Conservation (phyloP, 2,888 invertebrate species). For the Lissonota sp. region DNA sequence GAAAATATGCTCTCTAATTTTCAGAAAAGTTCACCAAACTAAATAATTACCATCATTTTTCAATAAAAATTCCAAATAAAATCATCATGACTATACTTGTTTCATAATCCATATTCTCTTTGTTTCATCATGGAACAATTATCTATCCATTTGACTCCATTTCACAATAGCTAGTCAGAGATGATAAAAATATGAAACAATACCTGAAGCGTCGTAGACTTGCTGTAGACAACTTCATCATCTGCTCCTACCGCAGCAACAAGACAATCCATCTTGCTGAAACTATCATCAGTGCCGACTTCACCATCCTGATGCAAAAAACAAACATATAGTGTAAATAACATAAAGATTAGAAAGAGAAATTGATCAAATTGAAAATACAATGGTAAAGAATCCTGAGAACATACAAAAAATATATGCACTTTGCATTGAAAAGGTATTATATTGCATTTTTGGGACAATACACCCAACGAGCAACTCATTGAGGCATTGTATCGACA, state of each 20-base stretch:
- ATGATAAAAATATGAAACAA: not conserved
- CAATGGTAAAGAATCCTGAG: not conserved
- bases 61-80: too few relatives aligned
- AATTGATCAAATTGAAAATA: not conserved
- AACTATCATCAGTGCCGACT: conserved; percentile 89
- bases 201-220: conserved; percentile 97
- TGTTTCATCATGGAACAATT: too few relatives aligned
- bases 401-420: conserved; percentile 8
- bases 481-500: too few relatives aligned
- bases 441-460: too few relatives aligned
- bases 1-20: too few relatives aligned
- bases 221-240: conserved; percentile 98
- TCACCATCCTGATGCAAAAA: conserved; percentile 85
- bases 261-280: conserved; percentile 95
- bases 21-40: too few relatives aligned
- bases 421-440: too few relatives aligned
- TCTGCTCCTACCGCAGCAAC: conserved; percentile 96
- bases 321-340: conserved; percentile 19
- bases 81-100: too few relatives aligned
- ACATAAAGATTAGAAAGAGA: not conserved
- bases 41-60: too few relatives aligned
- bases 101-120: too few relatives aligned
- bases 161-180: not conserved
- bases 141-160: not conserved
- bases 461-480: too few relatives aligned